Percentiles rank a stretch among this genome's conserved stretches.
Evolutionary conservation across 2,888 invertebrate species (phyloP).

Genomic region (Norana najaformis): DNA sequence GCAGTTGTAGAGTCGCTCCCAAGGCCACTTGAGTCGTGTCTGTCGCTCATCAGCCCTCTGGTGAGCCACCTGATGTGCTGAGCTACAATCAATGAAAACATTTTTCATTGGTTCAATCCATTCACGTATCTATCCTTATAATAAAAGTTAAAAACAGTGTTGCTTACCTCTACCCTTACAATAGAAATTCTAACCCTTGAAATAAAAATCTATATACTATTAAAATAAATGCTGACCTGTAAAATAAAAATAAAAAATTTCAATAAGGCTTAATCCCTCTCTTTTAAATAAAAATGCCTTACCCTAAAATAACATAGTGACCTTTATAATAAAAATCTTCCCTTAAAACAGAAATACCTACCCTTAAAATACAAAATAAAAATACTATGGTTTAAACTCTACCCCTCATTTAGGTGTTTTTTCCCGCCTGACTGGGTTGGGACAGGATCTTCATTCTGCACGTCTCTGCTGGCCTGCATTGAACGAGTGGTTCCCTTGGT

Average conservation of each 20-base stretch:
- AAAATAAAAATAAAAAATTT: too few relatives aligned
- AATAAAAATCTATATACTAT: too few relatives aligned
- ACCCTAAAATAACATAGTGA: too few relatives aligned
- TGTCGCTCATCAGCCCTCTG: conserved; percentile 53
- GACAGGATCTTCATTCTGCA: neutral
- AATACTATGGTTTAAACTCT: neutral
- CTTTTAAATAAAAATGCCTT: neutral
- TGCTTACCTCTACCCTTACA: neutral
- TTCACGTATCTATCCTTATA: too few relatives aligned
- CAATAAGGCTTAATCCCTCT: neutral
- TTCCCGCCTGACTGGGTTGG: neutral
- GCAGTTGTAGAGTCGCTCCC: conserved; percentile 59
- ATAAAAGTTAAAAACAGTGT: neutral
- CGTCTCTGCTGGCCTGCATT: neutral
- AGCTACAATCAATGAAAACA: conserved; percentile 35
- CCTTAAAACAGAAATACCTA: too few relatives aligned
- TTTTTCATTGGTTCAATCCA: too few relatives aligned
- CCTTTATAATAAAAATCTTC: too few relatives aligned
- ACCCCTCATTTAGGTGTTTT: neutral
- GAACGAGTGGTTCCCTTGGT: neutral
- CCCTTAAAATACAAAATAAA: too few relatives aligned
- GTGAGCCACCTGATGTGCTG: conserved; percentile 55
- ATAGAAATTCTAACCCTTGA: neutral
- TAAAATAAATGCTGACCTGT: too few relatives aligned
- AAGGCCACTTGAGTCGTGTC: conserved; percentile 59